Conservation (phyloP, 92 coral and sea anemone genomes). For the Epizoanthus illoricatus region DNA sequence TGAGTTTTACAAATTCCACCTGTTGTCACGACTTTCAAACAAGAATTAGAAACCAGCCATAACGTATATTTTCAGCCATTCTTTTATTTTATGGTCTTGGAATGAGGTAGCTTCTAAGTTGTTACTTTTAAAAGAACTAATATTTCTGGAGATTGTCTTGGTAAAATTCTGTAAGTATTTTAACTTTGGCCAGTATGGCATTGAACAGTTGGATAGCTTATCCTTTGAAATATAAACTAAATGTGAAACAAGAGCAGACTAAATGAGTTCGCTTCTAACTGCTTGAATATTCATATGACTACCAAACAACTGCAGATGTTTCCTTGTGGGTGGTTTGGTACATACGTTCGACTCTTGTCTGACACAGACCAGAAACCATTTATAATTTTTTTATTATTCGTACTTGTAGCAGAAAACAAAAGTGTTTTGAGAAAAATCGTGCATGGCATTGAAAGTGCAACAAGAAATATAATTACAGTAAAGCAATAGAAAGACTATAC, state of each 20-base stretch:
- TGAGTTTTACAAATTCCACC: too few species aligned
- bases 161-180: neutral
- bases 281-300: neutral
- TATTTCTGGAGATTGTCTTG: neutral
- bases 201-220: neutral
- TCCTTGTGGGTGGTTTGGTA: neutral
- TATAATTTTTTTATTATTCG: too few species aligned
- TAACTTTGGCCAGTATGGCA: neutral
- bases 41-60: too few species aligned
- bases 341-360: too few species aligned
- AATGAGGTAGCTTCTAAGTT: neutral
- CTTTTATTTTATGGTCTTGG: neutral
- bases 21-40: too few species aligned
- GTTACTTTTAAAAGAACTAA: neutral
- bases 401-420: neutral
- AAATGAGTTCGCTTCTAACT: neutral
- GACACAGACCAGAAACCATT: neutral
- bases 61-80: too few species aligned
- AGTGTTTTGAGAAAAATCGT: neutral
- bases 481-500: neutral
- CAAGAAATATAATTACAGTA: slow-evolving; percentile 4
- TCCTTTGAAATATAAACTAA: neutral
- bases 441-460: neutral
- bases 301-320: neutral
- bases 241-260: too few species aligned